Evolutionary conservation across 1,140 invertebrate species (phyloP).

Genomic region (Oncopodura yosiiana): DNA sequence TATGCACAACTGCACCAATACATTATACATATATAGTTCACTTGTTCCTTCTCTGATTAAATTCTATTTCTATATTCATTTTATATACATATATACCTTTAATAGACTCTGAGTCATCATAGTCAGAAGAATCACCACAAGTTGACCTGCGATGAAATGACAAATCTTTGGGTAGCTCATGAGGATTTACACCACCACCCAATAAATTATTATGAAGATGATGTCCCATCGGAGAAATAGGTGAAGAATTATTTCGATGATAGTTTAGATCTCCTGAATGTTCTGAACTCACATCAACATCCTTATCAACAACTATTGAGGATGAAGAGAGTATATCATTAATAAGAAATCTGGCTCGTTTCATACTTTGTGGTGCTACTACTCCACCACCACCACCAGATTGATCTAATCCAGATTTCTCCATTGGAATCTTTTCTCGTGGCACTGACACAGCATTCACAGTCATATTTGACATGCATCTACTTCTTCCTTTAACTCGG

Average conservation of each 20-base stretch:
- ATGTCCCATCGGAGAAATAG: not conserved
- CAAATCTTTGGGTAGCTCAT: slow-evolving; percentile 32
- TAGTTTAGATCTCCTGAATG: not conserved
- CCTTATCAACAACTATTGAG: slow-evolving; percentile 9
- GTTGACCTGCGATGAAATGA: slow-evolving; percentile 28
- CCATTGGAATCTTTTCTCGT: slow-evolving; percentile 27
- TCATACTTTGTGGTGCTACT: slow-evolving; percentile 30
- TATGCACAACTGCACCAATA: too few species aligned
- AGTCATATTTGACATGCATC: slow-evolving; percentile 33
- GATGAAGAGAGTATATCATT: slow-evolving; percentile 34
- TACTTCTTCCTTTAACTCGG: too few species aligned
- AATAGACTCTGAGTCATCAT: slow-evolving; percentile 34
- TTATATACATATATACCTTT: slow-evolving; percentile 34
- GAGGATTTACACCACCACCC: slow-evolving; percentile 12
- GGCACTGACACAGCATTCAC: slow-evolving; percentile 32
- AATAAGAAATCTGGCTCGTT: slow-evolving; percentile 32
- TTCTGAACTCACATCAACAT: slow-evolving; percentile 3
- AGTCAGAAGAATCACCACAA: slow-evolving; percentile 32
- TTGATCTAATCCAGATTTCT: slow-evolving; percentile 14
- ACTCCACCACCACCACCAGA: slow-evolving; percentile 18
- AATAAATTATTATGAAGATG: slow-evolving; percentile 5
- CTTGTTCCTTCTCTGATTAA: too few species aligned
- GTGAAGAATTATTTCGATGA: not conserved
- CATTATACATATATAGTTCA: too few species aligned
- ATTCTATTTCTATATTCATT: too few species aligned